Base-by-base conservation (phyloP, 2,113 vertebrate genomes). In the Rhodinocichla rosea region DNA sequence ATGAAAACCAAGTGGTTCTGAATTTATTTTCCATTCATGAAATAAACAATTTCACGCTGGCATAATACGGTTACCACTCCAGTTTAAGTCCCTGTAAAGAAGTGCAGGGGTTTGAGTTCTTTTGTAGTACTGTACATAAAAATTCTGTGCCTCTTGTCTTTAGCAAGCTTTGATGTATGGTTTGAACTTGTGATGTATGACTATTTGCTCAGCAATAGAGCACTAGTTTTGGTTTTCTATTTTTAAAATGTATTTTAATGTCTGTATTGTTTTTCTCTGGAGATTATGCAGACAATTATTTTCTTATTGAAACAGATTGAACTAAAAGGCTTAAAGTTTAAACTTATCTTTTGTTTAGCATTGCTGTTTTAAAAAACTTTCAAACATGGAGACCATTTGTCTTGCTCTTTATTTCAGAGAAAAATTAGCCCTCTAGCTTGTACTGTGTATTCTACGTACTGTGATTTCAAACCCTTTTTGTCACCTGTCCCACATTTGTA, bases 11-110 rank as follows among this genome's bases (percentile, higher is more conserved):
- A 93, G 62, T 40, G 83, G 50, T 70, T 92, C 70, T 83, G 83
- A 87, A 88, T 88, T 83, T 88, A 63, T 92, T 93, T 94, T 92
- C 44, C 45, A 69, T 62, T 94, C 52, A 64, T 32, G 32, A 78
- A 94, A 87, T 60, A 86, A 96, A 92, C 56, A 53, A 49, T 93
- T 94, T 89, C 59, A 75, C 0, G 9, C n/a, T 70, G 62, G 30
- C 63, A 75, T 57, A 60, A 65, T 53, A 64, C 3, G 20, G 75
- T 82, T 90, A 68, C 57, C 78, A 28, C 57, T 93, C 57, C 59
- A 74, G 71, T 83, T 83, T 56, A 68, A 70, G 24, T 71, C 60
- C 28, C 35, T 50, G 12, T 40, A 44, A 55, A 78, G 87, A 85
- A 64, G 12, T 13, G 27, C 56, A 94, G 44, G 53, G 45, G 13